Percentiles rank a stretch among this genome's conserved stretches.
Conservation (phyloP, 2,113 vertebrate species). For the Burhinus bistriatus region DNA sequence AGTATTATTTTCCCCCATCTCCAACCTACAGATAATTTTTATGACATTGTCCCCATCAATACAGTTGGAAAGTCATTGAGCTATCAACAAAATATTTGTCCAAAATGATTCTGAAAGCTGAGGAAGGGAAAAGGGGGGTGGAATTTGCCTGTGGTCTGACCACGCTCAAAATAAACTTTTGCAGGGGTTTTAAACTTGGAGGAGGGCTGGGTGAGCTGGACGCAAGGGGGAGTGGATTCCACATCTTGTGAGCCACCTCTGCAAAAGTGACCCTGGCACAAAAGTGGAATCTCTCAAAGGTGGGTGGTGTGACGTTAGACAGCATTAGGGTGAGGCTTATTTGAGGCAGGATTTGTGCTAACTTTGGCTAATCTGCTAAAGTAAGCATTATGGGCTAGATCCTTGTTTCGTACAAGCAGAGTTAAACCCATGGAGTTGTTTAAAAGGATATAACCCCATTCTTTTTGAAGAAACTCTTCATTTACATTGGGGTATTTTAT, state of each 20-base stretch:
- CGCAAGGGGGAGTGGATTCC: constrained; percentile 61
- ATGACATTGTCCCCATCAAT: background rate
- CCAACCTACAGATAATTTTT: background rate
- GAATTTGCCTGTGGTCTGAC: constrained; percentile 40
- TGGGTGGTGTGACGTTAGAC: constrained; percentile 49
- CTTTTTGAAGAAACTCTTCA: background rate
- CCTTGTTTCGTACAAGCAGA: background rate
- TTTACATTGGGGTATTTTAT: background rate
- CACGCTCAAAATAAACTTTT: constrained; percentile 53
- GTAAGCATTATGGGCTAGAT: background rate
- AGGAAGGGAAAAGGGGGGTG: background rate
- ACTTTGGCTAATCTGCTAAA: constrained; percentile 37
- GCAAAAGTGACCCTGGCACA: constrained; percentile 50
- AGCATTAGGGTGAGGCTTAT: constrained; percentile 13
- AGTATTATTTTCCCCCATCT: background rate
- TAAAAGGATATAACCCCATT: background rate
- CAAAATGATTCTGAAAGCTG: background rate
- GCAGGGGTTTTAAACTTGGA: constrained; percentile 64
- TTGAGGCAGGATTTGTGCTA: background rate
- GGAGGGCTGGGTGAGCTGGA: constrained; percentile 63
- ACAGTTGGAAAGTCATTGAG: background rate
- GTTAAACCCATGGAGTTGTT: background rate
- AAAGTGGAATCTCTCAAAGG: constrained; percentile 62
- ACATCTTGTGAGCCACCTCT: constrained; percentile 58
- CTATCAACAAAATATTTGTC: background rate